Conservation (phyloP, 2,888 invertebrate genomes). For the Thera britannica region DNA sequence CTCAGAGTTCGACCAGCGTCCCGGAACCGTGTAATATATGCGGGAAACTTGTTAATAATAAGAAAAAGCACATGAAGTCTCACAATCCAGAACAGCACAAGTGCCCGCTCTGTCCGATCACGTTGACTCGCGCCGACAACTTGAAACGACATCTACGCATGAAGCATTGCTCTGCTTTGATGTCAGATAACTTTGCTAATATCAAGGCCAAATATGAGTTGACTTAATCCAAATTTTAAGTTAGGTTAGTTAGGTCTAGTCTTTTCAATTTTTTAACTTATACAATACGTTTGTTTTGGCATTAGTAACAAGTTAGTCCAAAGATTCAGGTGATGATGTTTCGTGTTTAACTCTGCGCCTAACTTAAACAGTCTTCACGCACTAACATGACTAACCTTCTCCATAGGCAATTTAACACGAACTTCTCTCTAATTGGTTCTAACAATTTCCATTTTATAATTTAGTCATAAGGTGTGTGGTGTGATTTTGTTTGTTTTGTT, state of each 20-base stretch:
- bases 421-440: conserved; percentile 58
- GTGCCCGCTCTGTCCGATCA: conserved; percentile 86
- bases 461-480: conserved; percentile 81
- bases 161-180: conserved; percentile 82
- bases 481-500: conserved; percentile 63
- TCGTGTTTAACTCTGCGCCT: conserved; percentile 31
- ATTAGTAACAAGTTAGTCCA: conserved; percentile 9
- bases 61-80: conserved; percentile 88
- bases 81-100: conserved; percentile 87
- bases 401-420: conserved; percentile 45
- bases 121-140: conserved; percentile 87
- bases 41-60: conserved; percentile 87
- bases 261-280: conserved; percentile 10
- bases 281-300: conserved; percentile 17
- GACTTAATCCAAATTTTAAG: conserved; percentile 41
- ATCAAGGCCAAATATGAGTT: conserved; percentile 69
- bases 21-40: conserved; percentile 86
- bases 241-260: conserved; percentile 12
- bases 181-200: conserved; percentile 69
- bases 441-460: conserved; percentile 70
- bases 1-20: conserved; percentile 60
- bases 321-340: conserved; percentile 19
- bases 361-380: conserved; percentile 21
- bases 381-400: conserved; percentile 40
- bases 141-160: conserved; percentile 87